Percentiles rank a stretch among this genome's conserved stretches.
phyloP scores from a whole-genome alignment of 1,140 invertebrate genomes.

The Chelonus insularis region DNA sequence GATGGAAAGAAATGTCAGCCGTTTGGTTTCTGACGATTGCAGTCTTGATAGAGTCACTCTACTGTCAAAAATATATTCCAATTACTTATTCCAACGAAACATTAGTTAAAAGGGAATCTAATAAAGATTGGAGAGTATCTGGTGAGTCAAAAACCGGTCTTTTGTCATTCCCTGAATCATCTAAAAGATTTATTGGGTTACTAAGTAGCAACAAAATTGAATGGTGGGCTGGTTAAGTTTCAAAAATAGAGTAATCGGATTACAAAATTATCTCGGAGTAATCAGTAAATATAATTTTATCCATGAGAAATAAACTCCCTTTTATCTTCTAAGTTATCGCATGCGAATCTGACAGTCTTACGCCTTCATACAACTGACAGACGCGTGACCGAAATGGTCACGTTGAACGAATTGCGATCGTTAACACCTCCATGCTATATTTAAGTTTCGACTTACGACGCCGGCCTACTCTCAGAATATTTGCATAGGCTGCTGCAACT shows the following conservation, averaged over 20 bases:
- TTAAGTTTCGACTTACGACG: background rate
- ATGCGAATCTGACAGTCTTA: background rate
- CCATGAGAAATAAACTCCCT: too few species aligned
- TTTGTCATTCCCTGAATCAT: too few species aligned
- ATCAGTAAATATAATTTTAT: too few species aligned
- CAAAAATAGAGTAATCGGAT: constrained; percentile 14
- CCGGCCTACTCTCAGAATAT: background rate
- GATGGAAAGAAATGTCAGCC: background rate
- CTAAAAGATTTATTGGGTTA: too few species aligned
- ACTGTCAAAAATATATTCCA: too few species aligned
- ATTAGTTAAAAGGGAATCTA: too few species aligned
- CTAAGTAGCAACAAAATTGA: background rate
- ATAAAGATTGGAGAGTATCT: too few species aligned
- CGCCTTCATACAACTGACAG: background rate
- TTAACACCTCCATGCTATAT: background rate
- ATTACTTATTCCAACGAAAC: too few species aligned
- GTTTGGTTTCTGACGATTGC: background rate
- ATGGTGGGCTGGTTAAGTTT: background rate
- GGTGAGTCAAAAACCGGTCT: too few species aligned
- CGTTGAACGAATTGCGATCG: background rate
- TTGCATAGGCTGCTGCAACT: too few species aligned
- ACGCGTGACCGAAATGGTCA: background rate
- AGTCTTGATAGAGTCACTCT: constrained; percentile 9
- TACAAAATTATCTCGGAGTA: background rate
- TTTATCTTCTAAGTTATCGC: too few species aligned